Base-by-base conservation (phyloP, 2,888 invertebrate species). In the Amaurobius ferox region DNA sequence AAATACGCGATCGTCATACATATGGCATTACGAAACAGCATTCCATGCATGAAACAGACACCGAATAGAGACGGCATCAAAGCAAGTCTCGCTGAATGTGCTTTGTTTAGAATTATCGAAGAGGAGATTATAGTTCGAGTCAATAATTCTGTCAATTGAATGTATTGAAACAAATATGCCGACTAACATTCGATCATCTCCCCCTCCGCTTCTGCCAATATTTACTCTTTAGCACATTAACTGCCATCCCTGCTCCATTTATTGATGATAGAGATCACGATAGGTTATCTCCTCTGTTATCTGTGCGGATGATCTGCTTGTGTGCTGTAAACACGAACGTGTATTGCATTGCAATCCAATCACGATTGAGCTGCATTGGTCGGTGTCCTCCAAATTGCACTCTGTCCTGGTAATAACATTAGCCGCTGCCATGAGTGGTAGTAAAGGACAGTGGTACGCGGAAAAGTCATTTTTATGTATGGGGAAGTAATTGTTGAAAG, bases 181-280 rank as follows among this genome's bases (percentile, higher is more conserved):
- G 7, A 55, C 73, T 68, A 80, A 73, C 74, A 74, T 73, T 80
- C 67, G 29, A 73, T 29, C 80, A 55, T 16, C 5, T 11, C 19
- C 55, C 6, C 40, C 26, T 48, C 28, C 29, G 61, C 29, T 74
- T 61, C 74, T 68, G 40, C 39, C 39, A 73, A 74, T 74, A 80
- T 80, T 73, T 80, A 68, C 61, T 32, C 66, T 79, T 67, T 68
- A 66, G 74, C 80, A 80, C 67, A 67, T 74, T 74, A 61, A 67
- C 68, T 30, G 68, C 64, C 71, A 67, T 68, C 64, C 80, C 40
- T 66, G 55, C 67, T 55, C 55, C 35, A 48, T 73, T 80, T 61
- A 30, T 35, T 68, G 80, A 67, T 55, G 28, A 71, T 64, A 68
- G 62, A 71, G 48, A 79, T 71, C 68, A 48, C 71, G 62, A 68